Percentiles rank a stretch among this genome's conserved stretches.
phyloP scores from a whole-genome alignment of 2,113 vertebrate species.

The Psittacara wagleri region DNA sequence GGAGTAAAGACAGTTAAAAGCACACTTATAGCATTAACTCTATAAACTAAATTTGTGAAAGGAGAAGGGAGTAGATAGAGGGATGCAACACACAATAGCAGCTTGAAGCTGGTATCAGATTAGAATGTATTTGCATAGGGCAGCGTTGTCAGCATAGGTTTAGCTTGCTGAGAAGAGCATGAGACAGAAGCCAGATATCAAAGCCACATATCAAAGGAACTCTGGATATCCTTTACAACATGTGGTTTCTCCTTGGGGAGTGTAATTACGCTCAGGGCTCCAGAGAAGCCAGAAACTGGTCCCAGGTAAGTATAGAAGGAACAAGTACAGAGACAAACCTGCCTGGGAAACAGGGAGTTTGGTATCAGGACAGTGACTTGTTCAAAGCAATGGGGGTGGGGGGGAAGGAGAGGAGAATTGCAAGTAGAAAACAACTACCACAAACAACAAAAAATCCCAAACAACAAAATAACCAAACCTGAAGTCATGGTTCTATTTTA shows the following conservation, averaged over 20 bases:
- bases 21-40: not conserved
- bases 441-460: not conserved
- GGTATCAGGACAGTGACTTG: not conserved
- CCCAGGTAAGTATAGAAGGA: not conserved
- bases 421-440: not conserved
- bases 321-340: not conserved
- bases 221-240: not conserved
- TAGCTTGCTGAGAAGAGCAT: not conserved
- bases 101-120: not conserved
- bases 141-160: not conserved
- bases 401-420: not conserved
- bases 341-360: not conserved
- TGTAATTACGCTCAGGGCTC: not conserved
- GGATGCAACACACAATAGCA: not conserved
- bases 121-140: not conserved
- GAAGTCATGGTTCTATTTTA: not conserved
- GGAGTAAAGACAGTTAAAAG: not conserved
- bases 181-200: not conserved
- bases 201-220: not conserved
- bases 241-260: not conserved
- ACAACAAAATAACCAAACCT: not conserved
- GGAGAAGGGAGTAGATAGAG: not conserved
- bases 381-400: not conserved
- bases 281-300: not conserved
- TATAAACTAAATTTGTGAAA: not conserved